Evolutionary conservation across 2,888 invertebrate genomes (phyloP).

Genomic region (Parapristionchus giblindavisi): DNA sequence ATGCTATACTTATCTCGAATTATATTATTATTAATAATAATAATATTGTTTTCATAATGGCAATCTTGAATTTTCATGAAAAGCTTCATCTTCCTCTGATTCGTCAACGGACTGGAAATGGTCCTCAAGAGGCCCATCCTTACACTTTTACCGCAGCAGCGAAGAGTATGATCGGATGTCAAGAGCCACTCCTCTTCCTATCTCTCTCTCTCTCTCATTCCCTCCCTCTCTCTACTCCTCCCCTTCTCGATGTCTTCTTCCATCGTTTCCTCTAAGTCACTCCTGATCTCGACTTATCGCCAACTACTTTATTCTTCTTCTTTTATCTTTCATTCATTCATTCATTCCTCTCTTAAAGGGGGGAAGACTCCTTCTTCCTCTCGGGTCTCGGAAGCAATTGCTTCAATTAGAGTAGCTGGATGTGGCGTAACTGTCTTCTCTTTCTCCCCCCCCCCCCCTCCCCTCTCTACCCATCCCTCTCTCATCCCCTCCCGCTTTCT

Average conservation of each 20-base stretch:
- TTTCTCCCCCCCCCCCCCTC: neutral
- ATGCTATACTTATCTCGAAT: no score
- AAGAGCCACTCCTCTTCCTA: neutral
- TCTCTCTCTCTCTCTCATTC: constrained; percentile 3
- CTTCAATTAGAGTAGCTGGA: neutral
- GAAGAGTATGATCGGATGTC: no score
- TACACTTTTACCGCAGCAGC: no score
- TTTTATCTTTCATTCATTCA: neutral
- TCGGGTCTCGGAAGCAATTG: neutral
- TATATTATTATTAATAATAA: no score
- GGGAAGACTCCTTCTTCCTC: neutral
- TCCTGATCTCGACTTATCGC: neutral
- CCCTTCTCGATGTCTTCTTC: constrained; percentile 26
- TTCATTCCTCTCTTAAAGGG: neutral
- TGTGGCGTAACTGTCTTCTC: neutral
- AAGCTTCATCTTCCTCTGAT: no score
- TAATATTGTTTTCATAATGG: no score
- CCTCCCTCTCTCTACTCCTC: neutral
- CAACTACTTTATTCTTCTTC: neutral
- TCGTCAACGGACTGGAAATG: no score
- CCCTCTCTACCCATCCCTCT: neutral
- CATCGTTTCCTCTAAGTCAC: neutral
- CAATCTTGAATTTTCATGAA: no score
- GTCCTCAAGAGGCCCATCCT: no score
- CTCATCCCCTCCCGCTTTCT: no score